These are phyloP conservation scores for Ommatoiulus sabulosus DNA, from an alignment of 2,888 invertebrate species.

Conservation along the genomic window DNA sequence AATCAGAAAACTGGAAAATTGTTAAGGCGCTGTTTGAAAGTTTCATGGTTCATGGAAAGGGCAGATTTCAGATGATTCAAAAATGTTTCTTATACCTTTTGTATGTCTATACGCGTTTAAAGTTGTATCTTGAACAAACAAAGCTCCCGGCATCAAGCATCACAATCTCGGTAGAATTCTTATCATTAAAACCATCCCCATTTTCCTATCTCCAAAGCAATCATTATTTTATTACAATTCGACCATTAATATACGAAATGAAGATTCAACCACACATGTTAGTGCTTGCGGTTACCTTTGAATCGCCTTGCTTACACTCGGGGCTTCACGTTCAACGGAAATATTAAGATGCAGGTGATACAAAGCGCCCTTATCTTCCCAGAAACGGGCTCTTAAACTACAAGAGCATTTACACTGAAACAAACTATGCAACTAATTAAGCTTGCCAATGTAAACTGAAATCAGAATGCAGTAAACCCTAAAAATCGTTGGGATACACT, in stretches of 20 bases:
- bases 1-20: background rate
- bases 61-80: too few relatives aligned
- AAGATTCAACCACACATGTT: constrained; percentile 28
- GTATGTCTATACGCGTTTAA: background rate
- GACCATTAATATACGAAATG: constrained; percentile 35
- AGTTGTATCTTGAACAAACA: constrained; percentile 20
- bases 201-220: constrained; percentile 14
- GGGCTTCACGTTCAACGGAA: constrained; percentile 5
- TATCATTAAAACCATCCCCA: constrained; percentile 29
- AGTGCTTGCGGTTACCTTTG: constrained; percentile 25
- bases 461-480: too few relatives aligned
- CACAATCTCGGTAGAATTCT: background rate
- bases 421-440: background rate
- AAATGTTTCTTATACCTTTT: background rate
- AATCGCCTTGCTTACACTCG: background rate
- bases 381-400: background rate
- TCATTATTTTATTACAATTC: constrained; percentile 40
- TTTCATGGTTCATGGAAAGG: background rate
- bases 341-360: constrained; percentile 29
- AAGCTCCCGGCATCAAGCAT: background rate
- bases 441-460: background rate
- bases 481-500: too few relatives aligned
- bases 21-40: background rate
- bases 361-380: constrained; percentile 14
- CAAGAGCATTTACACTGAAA: background rate